Conservation (phyloP, 2,888 invertebrate species). For the Mythimna ferrago region DNA sequence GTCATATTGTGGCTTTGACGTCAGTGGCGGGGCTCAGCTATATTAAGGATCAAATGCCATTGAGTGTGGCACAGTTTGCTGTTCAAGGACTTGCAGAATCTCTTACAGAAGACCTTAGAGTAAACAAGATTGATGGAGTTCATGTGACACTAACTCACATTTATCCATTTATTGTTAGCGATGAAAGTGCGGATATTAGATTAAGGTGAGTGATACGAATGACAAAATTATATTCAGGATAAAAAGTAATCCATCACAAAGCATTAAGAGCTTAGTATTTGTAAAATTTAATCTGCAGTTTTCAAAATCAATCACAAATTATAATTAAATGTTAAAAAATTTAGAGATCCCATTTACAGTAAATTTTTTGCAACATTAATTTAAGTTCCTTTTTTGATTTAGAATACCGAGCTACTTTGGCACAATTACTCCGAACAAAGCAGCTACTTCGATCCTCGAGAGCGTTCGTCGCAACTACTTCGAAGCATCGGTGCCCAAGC, state of each 20-base stretch:
- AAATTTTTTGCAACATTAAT: neutral
- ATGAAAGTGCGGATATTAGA: conserved; percentile 89
- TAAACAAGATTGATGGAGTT: conserved; percentile 89
- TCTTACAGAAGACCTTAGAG: conserved; percentile 91
- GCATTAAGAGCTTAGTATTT: conserved; percentile 5
- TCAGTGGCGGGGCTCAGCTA: conserved; percentile 92
- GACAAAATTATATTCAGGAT: neutral
- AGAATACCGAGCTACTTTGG: conserved; percentile 93
- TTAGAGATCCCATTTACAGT: neutral
- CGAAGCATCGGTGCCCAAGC: conserved; percentile 92
- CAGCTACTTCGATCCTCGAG: conserved; percentile 91
- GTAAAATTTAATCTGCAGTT: neutral
- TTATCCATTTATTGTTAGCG: conserved; percentile 92
- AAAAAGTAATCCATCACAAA: neutral
- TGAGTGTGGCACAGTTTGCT: conserved; percentile 92
- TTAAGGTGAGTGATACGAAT: conserved; percentile 82
- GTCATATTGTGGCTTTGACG: conserved; percentile 91
- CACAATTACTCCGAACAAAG: conserved; percentile 90
- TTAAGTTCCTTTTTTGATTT: conserved; percentile 20
- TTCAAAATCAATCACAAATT: neutral
- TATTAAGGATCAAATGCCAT: conserved; percentile 90
- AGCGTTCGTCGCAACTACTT: conserved; percentile 92
- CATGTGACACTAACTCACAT: conserved; percentile 91
- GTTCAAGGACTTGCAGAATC: conserved; percentile 92
- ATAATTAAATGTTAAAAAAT: too few relatives aligned